A percentile compares a stretch with the other conserved stretches of the same genome.
Conservation (phyloP, 2,797 vertebrate genomes). For the Pipistrellus pygmaeus region DNA sequence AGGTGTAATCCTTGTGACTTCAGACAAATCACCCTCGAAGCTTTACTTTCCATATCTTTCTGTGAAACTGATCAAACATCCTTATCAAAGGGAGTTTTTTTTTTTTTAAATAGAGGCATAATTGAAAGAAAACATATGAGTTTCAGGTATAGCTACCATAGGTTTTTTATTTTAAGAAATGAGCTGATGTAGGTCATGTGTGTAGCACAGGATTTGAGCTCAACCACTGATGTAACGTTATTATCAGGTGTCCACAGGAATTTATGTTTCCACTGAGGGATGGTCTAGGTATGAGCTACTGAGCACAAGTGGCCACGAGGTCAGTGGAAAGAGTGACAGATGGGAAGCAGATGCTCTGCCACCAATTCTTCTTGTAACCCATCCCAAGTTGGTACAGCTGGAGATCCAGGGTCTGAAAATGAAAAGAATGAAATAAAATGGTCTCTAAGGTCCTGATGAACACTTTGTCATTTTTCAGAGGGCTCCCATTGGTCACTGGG, state of each 20-base stretch:
- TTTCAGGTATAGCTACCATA: background rate
- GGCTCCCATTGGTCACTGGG: accelerated
- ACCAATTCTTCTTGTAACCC: background rate
- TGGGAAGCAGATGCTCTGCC: background rate
- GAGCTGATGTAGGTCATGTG: background rate
- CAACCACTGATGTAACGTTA: accelerated
- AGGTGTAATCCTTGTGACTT: conserved; percentile 11
- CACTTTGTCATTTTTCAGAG: background rate
- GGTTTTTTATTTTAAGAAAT: background rate
- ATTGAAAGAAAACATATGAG: background rate
- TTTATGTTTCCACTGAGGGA: background rate
- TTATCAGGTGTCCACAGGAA: background rate
- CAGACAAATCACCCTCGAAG: background rate
- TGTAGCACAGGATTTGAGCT: background rate
- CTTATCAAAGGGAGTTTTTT: background rate
- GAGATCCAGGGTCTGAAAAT: background rate
- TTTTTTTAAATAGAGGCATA: background rate
- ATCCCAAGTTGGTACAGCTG: background rate
- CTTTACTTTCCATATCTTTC: background rate
- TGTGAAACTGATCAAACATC: background rate
- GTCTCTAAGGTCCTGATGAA: background rate
- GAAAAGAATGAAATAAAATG: background rate
- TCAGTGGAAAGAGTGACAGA: background rate
- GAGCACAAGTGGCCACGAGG: background rate
- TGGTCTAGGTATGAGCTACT: background rate